Percentiles rank a stretch among this genome's conserved stretches.
Evolutionary conservation across 2,797 vertebrate species (phyloP).

Genomic region (Enteromius viviparus): DNA sequence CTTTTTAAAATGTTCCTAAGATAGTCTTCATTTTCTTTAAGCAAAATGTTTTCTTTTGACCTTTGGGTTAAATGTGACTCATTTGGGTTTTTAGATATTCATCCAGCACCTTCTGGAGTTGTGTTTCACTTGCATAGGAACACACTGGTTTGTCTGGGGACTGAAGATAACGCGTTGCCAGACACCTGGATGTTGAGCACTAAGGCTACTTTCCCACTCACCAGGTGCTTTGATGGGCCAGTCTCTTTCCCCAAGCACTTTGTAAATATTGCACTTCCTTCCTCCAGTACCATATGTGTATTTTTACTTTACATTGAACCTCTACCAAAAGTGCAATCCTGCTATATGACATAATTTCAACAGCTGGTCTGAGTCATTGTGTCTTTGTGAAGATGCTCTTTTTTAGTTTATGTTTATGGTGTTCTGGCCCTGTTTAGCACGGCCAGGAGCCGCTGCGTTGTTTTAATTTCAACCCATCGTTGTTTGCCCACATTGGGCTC

Average conservation of each 20-base stretch:
- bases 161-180: conserved; percentile 45
- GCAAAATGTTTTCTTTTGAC: neutral
- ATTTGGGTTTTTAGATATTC: conserved; percentile 13
- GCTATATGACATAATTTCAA: conserved; percentile 69
- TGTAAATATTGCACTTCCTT: conserved; percentile 57
- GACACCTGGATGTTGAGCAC: conserved; percentile 49
- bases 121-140: conserved; percentile 7
- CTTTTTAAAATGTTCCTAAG: neutral
- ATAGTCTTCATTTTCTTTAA: neutral
- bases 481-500: conserved; percentile 80
- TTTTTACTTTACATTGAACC: conserved; percentile 58
- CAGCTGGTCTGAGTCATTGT: conserved; percentile 55
- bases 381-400: conserved; percentile 56
- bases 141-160: conserved; percentile 41
- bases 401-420: conserved; percentile 62
- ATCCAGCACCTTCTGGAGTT: conserved; percentile 14
- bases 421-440: conserved; percentile 59
- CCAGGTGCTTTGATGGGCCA: conserved; percentile 41
- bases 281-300: conserved; percentile 60
- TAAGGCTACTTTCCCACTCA: conserved; percentile 28
- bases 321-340: conserved; percentile 60
- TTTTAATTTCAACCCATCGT: conserved; percentile 64
- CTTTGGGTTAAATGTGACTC: neutral
- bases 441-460: conserved; percentile 63
- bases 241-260: conserved; percentile 7